Percentiles rank a stretch among this genome's conserved stretches.
These are phyloP conservation scores for Leucopsar rothschildi DNA, from an alignment of 2,113 vertebrate genomes.

Conservation along the genomic window DNA sequence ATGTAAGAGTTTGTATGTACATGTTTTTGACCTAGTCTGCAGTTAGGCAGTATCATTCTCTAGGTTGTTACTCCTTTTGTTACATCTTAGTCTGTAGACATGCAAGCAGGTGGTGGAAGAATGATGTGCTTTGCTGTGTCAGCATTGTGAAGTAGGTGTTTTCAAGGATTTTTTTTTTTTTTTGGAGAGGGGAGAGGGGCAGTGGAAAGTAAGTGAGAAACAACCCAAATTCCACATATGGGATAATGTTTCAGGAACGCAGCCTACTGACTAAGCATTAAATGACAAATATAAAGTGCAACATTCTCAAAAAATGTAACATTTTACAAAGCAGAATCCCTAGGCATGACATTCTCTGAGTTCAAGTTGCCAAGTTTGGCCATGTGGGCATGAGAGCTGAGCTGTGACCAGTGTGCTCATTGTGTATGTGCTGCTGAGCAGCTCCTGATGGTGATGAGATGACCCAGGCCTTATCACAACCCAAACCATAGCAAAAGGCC, in stretches of 20 bases:
- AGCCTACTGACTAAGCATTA: not conserved
- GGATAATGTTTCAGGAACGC: not conserved
- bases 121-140: not conserved
- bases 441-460: not conserved
- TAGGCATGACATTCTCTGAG: not conserved
- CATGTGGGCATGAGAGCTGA: not conserved
- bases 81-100: not conserved
- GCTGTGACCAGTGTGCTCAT: not conserved
- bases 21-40: not conserved
- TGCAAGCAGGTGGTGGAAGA: not conserved
- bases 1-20: not conserved
- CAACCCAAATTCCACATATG: not conserved
- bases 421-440: not conserved
- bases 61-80: not conserved
- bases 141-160: not conserved
- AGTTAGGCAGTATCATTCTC: not conserved
- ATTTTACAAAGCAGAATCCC: not conserved
- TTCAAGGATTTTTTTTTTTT: not conserved
- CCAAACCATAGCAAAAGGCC: not conserved
- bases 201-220: not conserved
- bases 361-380: not conserved
- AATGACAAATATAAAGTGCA: not conserved
- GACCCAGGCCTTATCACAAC: not conserved
- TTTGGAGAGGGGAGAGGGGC: fast-evolving
- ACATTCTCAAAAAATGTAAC: not conserved